A percentile compares a stretch with the other conserved stretches of the same genome.
These are phyloP conservation scores for Stenchaetothrips biformis DNA, from an alignment of 2,888 invertebrate genomes.

Conservation along the genomic window DNA sequence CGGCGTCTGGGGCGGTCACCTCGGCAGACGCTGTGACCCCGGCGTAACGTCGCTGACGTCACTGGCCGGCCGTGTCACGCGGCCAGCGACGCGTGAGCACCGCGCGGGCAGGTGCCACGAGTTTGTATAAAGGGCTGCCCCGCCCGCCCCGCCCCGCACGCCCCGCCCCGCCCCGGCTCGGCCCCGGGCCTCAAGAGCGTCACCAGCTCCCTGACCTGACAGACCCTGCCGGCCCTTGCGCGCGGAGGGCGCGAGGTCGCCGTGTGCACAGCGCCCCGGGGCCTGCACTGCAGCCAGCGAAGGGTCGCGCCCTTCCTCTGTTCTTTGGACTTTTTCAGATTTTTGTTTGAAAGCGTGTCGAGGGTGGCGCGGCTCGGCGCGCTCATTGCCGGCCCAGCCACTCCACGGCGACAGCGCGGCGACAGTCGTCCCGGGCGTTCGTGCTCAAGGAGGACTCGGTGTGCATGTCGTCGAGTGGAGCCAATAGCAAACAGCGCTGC, in stretches of 20 bases:
- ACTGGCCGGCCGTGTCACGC: no score
- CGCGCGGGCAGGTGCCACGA: no score
- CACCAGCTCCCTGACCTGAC: no score
- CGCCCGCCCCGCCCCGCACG: not conserved
- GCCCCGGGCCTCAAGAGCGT: no score
- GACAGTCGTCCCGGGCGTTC: not conserved
- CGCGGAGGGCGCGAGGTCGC: no score
- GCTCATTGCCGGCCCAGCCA: not conserved
- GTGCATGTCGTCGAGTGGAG: conserved; percentile 2
- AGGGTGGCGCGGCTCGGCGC: not conserved
- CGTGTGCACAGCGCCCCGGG: not conserved
- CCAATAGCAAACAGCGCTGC: not conserved
- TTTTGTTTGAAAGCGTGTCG: conserved; percentile 21
- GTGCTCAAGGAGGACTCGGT: not conserved
- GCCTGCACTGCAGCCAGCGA: not conserved
- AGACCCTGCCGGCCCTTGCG: no score
- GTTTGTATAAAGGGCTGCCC: not conserved
- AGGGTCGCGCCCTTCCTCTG: not conserved
- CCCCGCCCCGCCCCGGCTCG: not conserved
- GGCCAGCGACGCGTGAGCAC: no score
- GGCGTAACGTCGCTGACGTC: no score
- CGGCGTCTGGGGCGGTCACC: no score
- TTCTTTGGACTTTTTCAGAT: conserved; percentile 21
- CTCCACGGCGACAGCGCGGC: not conserved
- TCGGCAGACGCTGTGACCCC: no score